A percentile compares a stretch with the other conserved stretches of the same genome.
Evolutionary conservation across 2,888 invertebrate genomes (phyloP).

Genomic region (Heliconius charithonia): DNA sequence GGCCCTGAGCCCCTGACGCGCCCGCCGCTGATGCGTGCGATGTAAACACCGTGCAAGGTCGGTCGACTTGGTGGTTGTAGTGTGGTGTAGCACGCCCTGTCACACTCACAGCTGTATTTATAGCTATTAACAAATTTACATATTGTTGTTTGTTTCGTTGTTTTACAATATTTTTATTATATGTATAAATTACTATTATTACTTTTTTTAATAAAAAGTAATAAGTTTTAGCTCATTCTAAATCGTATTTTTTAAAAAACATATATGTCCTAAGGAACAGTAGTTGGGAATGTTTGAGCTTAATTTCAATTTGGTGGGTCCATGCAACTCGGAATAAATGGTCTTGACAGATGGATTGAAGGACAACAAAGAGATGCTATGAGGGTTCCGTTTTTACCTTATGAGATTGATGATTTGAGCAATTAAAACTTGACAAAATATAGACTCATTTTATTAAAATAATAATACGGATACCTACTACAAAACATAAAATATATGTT

Average conservation of each 20-base stretch:
- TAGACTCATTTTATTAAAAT: neutral
- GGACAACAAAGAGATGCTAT: no score
- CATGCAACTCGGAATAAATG: no score
- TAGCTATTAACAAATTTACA: neutral
- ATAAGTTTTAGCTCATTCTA: no score
- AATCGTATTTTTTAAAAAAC: no score
- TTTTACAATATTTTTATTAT: neutral
- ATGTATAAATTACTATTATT: no score
- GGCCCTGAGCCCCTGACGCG: constrained; percentile 67
- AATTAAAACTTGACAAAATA: neutral
- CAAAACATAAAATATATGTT: neutral
- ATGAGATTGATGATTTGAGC: neutral
- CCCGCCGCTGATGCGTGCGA: constrained; percentile 69
- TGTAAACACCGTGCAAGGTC: constrained; percentile 79
- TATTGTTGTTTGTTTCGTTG: neutral
- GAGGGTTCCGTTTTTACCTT: no score
- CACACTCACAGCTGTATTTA: neutral
- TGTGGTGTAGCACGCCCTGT: neutral
- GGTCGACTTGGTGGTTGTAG: constrained; percentile 58
- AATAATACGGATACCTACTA: neutral
- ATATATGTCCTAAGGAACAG: no score
- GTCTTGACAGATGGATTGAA: no score
- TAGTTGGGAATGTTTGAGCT: no score
- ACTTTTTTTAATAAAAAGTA: no score
- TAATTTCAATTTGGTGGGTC: no score